Conservation (phyloP, 2,113 vertebrate species). For the Lampris megalopsis region DNA sequence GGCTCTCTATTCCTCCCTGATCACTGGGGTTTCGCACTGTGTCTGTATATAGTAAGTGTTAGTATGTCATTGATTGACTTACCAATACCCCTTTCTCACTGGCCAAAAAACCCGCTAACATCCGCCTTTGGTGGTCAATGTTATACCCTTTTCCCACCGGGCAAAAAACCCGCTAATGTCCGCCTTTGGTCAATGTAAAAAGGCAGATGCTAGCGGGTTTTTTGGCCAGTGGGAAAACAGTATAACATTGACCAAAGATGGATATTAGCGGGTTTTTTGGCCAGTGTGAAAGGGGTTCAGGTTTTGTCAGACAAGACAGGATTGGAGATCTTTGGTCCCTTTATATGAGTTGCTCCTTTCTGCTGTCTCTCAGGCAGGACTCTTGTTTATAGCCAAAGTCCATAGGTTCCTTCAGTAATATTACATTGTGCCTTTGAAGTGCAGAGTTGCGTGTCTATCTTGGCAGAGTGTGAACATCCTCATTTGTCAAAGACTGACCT, state of each 20-base stretch:
- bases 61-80: slow-evolving; percentile 62
- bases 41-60: slow-evolving; percentile 27
- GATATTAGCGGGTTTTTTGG: too few relatives aligned
- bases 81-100: not conserved
- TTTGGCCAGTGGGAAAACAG: too few relatives aligned
- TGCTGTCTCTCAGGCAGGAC: slow-evolving; percentile 25
- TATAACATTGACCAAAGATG: too few relatives aligned
- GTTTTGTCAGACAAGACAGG: slow-evolving; percentile 40
- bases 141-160: too few relatives aligned
- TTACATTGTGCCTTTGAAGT: slow-evolving; percentile 31
- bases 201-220: too few relatives aligned
- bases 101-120: too few relatives aligned
- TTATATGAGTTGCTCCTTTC: slow-evolving; percentile 33
- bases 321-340: slow-evolving; percentile 45
- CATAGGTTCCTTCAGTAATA: slow-evolving; percentile 34
- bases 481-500: not conserved
- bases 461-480: slow-evolving; percentile 22
- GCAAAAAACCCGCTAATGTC: too few relatives aligned
- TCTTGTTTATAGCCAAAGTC: not conserved
- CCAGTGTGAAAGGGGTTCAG: not conserved
- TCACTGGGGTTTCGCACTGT: slow-evolving; percentile 36
- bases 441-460: slow-evolving; percentile 17
- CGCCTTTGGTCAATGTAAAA: too few relatives aligned
- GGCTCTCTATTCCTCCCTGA: not conserved
- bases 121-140: too few relatives aligned